phyloP scores from a whole-genome alignment of 2,113 vertebrate species.

The Microcebus jonahi region DNA sequence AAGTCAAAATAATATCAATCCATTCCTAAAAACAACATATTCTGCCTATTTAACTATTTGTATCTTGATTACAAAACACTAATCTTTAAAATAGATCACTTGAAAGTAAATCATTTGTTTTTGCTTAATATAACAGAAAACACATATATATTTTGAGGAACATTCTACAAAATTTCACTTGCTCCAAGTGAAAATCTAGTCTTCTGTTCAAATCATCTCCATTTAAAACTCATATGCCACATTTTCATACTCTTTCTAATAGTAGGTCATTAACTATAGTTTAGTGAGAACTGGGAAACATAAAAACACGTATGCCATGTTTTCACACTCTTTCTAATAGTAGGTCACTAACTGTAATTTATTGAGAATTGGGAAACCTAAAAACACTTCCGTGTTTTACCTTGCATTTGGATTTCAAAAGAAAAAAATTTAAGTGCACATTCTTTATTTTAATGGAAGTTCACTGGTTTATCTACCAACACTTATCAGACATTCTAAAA shows the following conservation, averaged over 20 bases:
- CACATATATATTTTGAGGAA: conserved; percentile 59
- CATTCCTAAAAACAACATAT: conserved; percentile 25
- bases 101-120: conserved; percentile 56
- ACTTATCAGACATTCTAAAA: conserved; percentile 46
- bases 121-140: conserved; percentile 57
- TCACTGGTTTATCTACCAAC: conserved; percentile 20
- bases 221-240: conserved; percentile 59
- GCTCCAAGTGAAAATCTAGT: conserved; percentile 80
- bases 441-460: conserved; percentile 44
- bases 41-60: conserved; percentile 40
- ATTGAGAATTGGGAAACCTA: background rate
- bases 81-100: conserved; percentile 57
- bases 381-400: conserved; percentile 14
- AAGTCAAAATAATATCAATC: conserved; percentile 57
- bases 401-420: conserved; percentile 49
- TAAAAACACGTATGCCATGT: background rate
- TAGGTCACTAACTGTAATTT: background rate
- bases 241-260: conserved; percentile 34
- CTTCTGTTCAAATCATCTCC: conserved; percentile 86
- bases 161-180: conserved; percentile 58
- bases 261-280: background rate
- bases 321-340: conserved; percentile 10
- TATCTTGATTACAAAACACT: conserved; percentile 39
- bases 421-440: conserved; percentile 33
- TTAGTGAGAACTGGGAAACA: background rate